Percentiles rank a stretch among this genome's conserved stretches.
Evolutionary conservation across 2,113 vertebrate species (phyloP).

Genomic region (Corythaeola cristata): DNA sequence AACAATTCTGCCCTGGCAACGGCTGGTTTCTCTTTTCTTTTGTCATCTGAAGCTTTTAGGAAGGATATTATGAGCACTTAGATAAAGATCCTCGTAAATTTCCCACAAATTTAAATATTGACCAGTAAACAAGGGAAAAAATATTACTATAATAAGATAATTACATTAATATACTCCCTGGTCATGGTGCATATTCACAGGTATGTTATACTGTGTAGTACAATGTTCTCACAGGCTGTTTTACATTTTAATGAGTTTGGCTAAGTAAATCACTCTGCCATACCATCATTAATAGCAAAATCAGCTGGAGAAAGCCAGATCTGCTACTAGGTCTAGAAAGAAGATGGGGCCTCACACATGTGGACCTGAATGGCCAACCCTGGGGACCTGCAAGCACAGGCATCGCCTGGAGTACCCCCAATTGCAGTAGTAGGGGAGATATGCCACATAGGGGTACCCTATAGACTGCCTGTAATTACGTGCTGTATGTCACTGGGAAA

Average conservation of each 20-base stretch:
- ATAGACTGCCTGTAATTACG: rapidly evolving
- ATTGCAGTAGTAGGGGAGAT: background rate
- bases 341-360: background rate
- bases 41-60: background rate
- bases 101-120: background rate
- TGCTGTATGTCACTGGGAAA: background rate
- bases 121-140: background rate
- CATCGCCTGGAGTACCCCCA: background rate
- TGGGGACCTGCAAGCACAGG: background rate
- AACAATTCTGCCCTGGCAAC: background rate
- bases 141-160: background rate
- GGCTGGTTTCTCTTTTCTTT: background rate
- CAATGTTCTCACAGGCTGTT: background rate
- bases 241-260: background rate
- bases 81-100: background rate
- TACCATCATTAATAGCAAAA: background rate
- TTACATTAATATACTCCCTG: background rate
- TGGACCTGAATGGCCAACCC: rapidly evolving
- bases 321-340: background rate
- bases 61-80: background rate
- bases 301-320: background rate
- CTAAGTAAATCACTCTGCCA: background rate
- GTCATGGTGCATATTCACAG: background rate
- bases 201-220: background rate
- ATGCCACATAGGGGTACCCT: rapidly evolving